Evolutionary conservation across 2,113 vertebrate species (phyloP).

Genomic region (Siphamia tubifer): DNA sequence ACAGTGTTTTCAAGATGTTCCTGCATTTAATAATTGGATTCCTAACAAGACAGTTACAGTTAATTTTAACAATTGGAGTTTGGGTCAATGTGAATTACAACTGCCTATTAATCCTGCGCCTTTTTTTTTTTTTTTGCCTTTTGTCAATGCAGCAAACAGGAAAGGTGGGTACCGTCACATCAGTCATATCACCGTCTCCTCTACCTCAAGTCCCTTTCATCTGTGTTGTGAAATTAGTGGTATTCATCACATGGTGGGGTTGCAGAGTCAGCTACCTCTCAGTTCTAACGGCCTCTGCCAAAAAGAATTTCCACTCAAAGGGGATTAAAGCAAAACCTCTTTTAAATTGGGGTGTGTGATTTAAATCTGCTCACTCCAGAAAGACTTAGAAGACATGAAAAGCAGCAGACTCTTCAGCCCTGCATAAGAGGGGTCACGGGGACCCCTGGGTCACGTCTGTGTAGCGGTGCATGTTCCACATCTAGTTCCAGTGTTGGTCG

Average conservation of each 20-base stretch:
- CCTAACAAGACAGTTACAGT: not conserved
- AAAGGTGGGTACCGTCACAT: constrained; percentile 89
- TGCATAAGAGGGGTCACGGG: constrained; percentile 50
- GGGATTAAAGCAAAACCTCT: constrained; percentile 2
- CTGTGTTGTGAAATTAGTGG: constrained; percentile 37
- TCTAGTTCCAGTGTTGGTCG: constrained; percentile 45
- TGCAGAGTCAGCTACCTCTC: constrained; percentile 50
- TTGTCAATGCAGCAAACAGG: constrained; percentile 94
- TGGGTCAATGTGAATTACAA: constrained; percentile 8
- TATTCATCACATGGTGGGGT: constrained; percentile 26
- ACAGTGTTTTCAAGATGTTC: constrained; percentile 13
- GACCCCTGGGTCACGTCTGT: constrained; percentile 35
- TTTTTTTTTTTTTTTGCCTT: constrained; percentile 58
- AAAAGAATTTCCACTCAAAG: not conserved
- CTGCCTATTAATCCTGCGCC: constrained; percentile 41
- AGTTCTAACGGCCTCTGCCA: not conserved
- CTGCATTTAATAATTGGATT: not conserved
- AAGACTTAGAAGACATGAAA: constrained; percentile 15
- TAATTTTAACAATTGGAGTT: not conserved
- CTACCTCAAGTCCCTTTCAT: constrained; percentile 34
- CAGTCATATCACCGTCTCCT: constrained; percentile 36
- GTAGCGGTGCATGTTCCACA: constrained; percentile 66
- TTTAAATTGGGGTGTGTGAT: constrained; percentile 11
- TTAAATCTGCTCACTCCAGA: constrained; percentile 19
- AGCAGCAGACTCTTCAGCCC: constrained; percentile 55